Evolutionary conservation across 2,797 vertebrate genomes (phyloP).

Genomic region (Orientallactaga sibirica): DNA sequence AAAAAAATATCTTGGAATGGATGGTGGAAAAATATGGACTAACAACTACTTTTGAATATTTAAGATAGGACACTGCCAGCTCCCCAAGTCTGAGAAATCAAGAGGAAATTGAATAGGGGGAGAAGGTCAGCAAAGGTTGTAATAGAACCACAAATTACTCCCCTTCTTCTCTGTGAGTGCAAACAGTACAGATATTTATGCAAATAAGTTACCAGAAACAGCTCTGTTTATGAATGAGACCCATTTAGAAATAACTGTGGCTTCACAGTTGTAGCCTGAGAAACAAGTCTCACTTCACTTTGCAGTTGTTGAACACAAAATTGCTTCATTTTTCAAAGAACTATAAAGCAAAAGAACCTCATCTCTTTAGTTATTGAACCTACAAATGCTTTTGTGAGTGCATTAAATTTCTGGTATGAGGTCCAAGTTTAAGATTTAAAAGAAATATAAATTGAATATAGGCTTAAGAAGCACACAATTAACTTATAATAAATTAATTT

Average conservation of each 20-base stretch:
- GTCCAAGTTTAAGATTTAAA: conserved; percentile 11
- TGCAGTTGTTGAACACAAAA: conserved; percentile 11
- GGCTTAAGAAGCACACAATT: background rate
- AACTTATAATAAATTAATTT: background rate
- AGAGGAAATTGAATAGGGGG: background rate
- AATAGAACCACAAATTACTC: background rate
- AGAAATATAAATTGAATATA: conserved; percentile 1
- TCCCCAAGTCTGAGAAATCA: background rate
- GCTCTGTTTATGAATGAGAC: background rate
- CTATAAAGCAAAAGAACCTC: background rate
- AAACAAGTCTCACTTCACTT: conserved; percentile 25
- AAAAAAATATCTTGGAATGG: background rate
- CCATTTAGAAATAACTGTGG: conserved; percentile 1
- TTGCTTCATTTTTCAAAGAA: conserved; percentile 48
- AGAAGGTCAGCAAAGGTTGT: background rate
- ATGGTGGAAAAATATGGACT: no score
- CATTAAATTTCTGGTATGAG: background rate
- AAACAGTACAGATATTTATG: background rate
- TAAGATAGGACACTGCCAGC: background rate
- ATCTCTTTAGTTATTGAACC: background rate
- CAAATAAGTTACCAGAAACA: conserved; percentile 37
- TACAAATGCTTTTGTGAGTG: conserved; percentile 25
- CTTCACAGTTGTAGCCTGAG: background rate
- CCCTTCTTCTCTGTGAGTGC: background rate
- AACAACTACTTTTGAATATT: background rate